phyloP scores from a whole-genome alignment of 2,797 vertebrate species.

The Propithecus deckenii region DNA sequence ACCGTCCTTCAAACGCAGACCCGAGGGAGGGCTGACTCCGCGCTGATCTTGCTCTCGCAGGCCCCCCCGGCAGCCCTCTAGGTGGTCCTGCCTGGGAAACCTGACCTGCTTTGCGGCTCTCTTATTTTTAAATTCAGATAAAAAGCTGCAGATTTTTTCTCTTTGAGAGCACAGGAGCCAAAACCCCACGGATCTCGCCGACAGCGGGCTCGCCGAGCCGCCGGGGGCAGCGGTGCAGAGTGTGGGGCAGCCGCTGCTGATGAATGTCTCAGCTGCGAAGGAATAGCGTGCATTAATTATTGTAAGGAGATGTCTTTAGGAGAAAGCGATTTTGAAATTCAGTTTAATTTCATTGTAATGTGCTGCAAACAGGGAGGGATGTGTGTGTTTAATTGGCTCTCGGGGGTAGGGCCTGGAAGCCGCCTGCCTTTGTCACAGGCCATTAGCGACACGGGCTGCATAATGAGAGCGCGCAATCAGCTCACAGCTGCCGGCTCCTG shows the following conservation, averaged over 20 bases:
- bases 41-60: accelerated
- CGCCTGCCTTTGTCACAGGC: constrained; percentile 96
- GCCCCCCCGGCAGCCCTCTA: neutral
- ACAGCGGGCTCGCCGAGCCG: neutral
- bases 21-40: neutral
- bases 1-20: neutral
- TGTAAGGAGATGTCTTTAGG: constrained; percentile 86
- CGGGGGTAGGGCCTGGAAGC: constrained; percentile 92
- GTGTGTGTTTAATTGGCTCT: constrained; percentile 95
- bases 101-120: constrained; percentile 37
- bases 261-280: constrained; percentile 81
- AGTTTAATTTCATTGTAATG: constrained; percentile 87
- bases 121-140: constrained; percentile 35
- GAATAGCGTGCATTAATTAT: constrained; percentile 86
- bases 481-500: constrained; percentile 90
- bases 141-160: constrained; percentile 22
- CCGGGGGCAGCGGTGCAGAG: neutral
- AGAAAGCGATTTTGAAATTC: constrained; percentile 86
- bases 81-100: neutral
- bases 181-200: neutral
- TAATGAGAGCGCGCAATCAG: constrained; percentile 94
- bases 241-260: constrained; percentile 70
- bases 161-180: neutral
- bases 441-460: constrained; percentile 94
- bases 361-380: constrained; percentile 85